phyloP scores from a whole-genome alignment of 2,113 vertebrate species.

The Channa argus region DNA sequence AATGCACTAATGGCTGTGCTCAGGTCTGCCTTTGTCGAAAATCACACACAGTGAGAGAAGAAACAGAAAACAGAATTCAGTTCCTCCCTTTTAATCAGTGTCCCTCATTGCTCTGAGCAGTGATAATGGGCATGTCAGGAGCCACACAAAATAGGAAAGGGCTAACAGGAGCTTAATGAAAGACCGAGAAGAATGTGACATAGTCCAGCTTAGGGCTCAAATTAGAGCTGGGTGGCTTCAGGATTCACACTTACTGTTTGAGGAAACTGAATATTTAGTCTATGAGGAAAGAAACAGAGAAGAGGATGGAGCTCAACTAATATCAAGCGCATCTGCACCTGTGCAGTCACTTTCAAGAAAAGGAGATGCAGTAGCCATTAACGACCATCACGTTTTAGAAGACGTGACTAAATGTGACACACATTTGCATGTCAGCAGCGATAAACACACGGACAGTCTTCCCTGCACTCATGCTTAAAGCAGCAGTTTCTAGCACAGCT shows the following conservation, averaged over 20 bases:
- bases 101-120: slow-evolving; percentile 24
- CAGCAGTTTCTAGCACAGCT: slow-evolving; percentile 37
- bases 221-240: slow-evolving; percentile 1
- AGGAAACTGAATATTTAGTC: neutral
- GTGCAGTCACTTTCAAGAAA: slow-evolving; percentile 5
- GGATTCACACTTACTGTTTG: slow-evolving; percentile 6
- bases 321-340: neutral
- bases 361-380: slow-evolving; percentile 36
- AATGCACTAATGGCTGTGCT: slow-evolving; percentile 28
- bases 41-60: neutral
- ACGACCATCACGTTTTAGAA: slow-evolving; percentile 27
- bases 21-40: slow-evolving; percentile 18
- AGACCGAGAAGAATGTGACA: slow-evolving; percentile 27
- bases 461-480: slow-evolving; percentile 25
- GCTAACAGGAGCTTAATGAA: slow-evolving; percentile 49
- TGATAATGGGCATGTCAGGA: slow-evolving; percentile 54
- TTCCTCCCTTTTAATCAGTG: slow-evolving; percentile 50
- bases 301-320: neutral
- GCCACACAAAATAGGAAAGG: slow-evolving; percentile 20
- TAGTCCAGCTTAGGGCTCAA: slow-evolving; percentile 5
- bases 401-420: neutral
- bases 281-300: neutral
- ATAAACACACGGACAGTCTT: neutral
- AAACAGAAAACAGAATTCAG: slow-evolving; percentile 20
- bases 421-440: slow-evolving; percentile 17